phyloP scores from a whole-genome alignment of 2,888 invertebrate species.

The Cynaeus angustus region DNA sequence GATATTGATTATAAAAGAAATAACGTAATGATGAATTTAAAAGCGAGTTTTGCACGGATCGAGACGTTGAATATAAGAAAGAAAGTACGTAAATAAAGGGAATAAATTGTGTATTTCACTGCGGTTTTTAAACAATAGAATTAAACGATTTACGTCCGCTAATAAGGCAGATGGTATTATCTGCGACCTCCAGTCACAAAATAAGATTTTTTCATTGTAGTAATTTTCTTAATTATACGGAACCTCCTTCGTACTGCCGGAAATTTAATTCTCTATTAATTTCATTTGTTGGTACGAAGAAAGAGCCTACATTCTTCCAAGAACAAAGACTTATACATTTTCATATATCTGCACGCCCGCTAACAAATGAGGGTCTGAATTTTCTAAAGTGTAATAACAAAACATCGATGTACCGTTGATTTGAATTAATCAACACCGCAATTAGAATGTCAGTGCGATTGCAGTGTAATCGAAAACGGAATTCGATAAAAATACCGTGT shows the following conservation, averaged over 20 bases:
- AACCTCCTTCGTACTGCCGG: not conserved
- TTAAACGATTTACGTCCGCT: not conserved
- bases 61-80: too few relatives aligned
- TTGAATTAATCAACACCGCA: conserved; percentile 1
- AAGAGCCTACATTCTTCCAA: not conserved
- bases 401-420: not conserved
- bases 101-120: too few relatives aligned
- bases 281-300: not conserved
- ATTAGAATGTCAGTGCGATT: not conserved
- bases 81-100: too few relatives aligned
- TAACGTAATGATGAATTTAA: too few relatives aligned
- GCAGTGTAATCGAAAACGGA: conserved; percentile 41
- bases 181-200: not conserved
- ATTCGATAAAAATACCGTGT: conserved; percentile 37
- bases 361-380: too few relatives aligned
- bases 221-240: conserved; percentile 14
- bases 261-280: not conserved
- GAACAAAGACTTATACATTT: conserved; percentile 7
- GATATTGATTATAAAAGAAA: too few relatives aligned
- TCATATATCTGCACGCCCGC: not conserved
- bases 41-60: too few relatives aligned
- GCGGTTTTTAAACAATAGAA: not conserved
- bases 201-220: not conserved
- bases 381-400: conserved; percentile 15
- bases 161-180: not conserved